A percentile compares a stretch with the other conserved stretches of the same genome.
Evolutionary conservation across 1,140 invertebrate genomes (phyloP).

Genomic region (Pinna nobilis): DNA sequence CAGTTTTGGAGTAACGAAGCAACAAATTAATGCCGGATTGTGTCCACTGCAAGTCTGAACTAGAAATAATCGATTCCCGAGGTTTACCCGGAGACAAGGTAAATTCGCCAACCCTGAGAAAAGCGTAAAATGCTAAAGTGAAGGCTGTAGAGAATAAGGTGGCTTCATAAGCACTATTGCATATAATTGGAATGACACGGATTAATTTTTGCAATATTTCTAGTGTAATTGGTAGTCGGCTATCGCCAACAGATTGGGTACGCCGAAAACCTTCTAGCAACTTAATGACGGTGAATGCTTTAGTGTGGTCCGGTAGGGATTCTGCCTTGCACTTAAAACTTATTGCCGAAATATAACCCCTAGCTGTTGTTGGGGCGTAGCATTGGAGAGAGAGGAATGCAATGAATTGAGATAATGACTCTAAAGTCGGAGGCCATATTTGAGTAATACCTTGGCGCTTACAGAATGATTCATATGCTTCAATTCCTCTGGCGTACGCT

Average conservation of each 20-base stretch:
- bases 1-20: constrained; percentile 4
- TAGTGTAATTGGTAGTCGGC: background rate
- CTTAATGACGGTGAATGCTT: background rate
- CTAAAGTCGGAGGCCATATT: background rate
- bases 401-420: background rate
- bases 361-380: background rate
- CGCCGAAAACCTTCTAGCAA: background rate
- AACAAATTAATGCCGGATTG: background rate
- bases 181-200: background rate
- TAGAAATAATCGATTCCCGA: background rate
- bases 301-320: background rate
- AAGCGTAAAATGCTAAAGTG: background rate
- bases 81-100: background rate
- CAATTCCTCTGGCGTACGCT: background rate
- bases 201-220: background rate
- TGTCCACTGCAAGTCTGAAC: background rate
- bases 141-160: background rate
- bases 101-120: background rate
- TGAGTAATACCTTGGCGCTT: background rate
- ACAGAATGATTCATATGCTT: constrained; percentile 4
- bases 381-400: background rate
- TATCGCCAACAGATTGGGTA: background rate
- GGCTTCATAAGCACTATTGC: background rate
- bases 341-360: constrained; percentile 2
- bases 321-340: constrained; percentile 2